Percentiles rank a stretch among this genome's conserved stretches.
These are phyloP conservation scores for Phoeniculus purpureus DNA, from an alignment of 2,797 vertebrate genomes.

Conservation along the genomic window DNA sequence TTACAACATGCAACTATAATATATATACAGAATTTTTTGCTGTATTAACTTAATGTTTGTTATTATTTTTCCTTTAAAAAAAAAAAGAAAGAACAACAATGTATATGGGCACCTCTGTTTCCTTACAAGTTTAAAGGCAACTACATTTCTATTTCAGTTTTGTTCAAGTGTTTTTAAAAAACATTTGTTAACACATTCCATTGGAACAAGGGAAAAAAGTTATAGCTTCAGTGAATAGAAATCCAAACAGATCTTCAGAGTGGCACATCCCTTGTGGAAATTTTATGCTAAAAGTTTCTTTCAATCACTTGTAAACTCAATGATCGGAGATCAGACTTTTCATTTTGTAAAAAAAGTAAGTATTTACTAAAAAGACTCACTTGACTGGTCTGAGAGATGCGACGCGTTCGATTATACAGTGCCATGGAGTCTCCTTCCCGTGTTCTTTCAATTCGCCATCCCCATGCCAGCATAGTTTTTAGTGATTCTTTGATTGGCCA, in stretches of 20 bases:
- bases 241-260: not conserved
- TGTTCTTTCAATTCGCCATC: constrained; percentile 91
- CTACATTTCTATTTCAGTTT: not conserved
- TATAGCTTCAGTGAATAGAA: not conserved
- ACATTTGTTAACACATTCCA: not conserved
- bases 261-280: not conserved
- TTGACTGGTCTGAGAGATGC: constrained; percentile 93
- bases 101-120: not conserved
- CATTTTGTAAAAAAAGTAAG: not conserved
- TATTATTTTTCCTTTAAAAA: not conserved
- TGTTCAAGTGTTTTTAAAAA: not conserved
- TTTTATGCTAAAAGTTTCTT: not conserved
- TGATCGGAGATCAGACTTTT: not conserved
- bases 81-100: not conserved
- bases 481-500: constrained; percentile 92
- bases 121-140: not conserved
- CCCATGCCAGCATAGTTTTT: constrained; percentile 94
- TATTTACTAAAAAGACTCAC: constrained; percentile 65
- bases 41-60: not conserved
- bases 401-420: constrained; percentile 86
- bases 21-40: not conserved
- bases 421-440: constrained; percentile 89
- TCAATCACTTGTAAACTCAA: not conserved
- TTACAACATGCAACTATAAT: not conserved
- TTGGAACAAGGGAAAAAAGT: not conserved